phyloP scores from a whole-genome alignment of 2,888 invertebrate species.

The Dione juno region DNA sequence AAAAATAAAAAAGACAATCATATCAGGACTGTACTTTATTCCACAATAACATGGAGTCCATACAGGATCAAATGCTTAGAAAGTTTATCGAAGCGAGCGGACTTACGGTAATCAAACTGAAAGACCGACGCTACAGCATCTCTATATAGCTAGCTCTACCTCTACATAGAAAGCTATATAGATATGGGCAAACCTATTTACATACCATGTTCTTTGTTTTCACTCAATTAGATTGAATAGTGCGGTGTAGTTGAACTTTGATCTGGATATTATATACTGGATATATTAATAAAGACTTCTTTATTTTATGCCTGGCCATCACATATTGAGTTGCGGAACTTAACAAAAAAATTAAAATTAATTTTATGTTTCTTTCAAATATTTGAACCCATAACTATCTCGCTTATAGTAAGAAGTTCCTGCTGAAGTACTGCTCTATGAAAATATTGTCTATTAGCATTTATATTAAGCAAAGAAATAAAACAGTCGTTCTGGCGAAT shows the following conservation, averaged over 20 bases:
- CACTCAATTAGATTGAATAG: constrained; percentile 29
- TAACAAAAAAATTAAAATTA: neutral
- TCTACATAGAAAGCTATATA: neutral
- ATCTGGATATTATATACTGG: neutral
- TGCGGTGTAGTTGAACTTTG: constrained; percentile 5
- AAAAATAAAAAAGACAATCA: neutral
- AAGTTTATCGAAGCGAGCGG: constrained; percentile 63
- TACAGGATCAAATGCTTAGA: constrained; percentile 62
- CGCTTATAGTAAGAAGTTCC: neutral
- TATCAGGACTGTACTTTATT: constrained; percentile 36
- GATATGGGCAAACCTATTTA: constrained; percentile 35
- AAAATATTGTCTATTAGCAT: constrained; percentile 8
- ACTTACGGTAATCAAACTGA: constrained; percentile 72
- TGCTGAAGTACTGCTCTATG: neutral
- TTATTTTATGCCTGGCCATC: neutral
- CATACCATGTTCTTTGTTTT: constrained; percentile 35
- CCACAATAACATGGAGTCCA: constrained; percentile 49
- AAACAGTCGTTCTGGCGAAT: constrained; percentile 5
- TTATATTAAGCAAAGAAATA: constrained; percentile 18
- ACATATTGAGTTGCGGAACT: neutral
- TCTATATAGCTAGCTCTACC: constrained; percentile 25
- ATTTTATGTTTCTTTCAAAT: neutral
- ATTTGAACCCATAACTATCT: neutral
- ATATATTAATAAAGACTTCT: too few species aligned
- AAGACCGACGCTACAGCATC: constrained; percentile 51